Evolutionary conservation across 2,888 invertebrate genomes (phyloP).

Genomic region (Eustalomyia histrio): DNA sequence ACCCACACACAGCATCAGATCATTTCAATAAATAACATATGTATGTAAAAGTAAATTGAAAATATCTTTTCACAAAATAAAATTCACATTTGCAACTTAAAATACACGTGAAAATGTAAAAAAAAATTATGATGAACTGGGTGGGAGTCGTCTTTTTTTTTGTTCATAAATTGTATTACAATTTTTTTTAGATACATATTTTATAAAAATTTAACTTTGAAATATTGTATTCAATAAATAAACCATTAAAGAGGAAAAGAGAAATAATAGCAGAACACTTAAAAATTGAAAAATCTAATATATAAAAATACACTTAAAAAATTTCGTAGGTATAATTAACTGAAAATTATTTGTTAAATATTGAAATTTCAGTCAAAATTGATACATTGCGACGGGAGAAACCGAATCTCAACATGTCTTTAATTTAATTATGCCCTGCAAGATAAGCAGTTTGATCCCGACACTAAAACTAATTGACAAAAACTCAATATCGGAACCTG

Average conservation of each 20-base stretch:
- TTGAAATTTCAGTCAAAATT: too few species aligned
- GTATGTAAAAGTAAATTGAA: conserved; percentile 1
- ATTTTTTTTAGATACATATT: background rate
- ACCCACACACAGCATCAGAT: background rate
- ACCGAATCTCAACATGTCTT: too few species aligned
- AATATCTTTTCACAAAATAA: background rate
- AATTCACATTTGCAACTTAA: background rate
- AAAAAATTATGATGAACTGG: background rate
- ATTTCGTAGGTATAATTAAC: too few species aligned
- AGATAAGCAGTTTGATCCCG: too few species aligned
- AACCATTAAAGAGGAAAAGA: background rate
- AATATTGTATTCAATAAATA: background rate
- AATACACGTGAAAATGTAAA: background rate
- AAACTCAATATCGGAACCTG: too few species aligned
- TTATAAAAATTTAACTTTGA: conserved; percentile 5
- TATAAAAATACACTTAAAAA: background rate
- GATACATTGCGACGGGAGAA: too few species aligned
- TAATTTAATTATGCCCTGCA: too few species aligned
- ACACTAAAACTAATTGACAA: too few species aligned
- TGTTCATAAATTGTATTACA: background rate
- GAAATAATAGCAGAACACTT: background rate
- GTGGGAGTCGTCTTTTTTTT: background rate
- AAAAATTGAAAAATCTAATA: background rate
- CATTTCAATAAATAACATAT: background rate
- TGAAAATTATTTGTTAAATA: background rate